Base-by-base conservation (phyloP, 2,113 vertebrate species). In the Campylomormyrus numenius region DNA sequence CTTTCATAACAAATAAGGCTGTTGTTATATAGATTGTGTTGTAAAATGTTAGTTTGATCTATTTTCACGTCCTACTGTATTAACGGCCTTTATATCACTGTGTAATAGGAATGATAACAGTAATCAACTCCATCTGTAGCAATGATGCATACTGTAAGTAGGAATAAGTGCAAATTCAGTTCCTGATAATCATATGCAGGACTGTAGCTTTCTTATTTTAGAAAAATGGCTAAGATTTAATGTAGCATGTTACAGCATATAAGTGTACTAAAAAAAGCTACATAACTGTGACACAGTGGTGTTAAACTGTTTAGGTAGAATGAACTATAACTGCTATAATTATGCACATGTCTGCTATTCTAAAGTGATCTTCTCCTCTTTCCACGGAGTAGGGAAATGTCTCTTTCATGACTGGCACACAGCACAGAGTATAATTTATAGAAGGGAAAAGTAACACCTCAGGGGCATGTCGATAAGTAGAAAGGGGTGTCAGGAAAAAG, bases 401-500 rank as follows among this genome's bases (percentile, higher is more conserved):
- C 50, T n/a, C 49, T 53, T 35, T 87, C 1, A 56, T 35, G 49
- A 87, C 9, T 52, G 45, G 24, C 48, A n/a, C 46, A 49, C n/a
- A 70, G 62, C 19, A 45, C 35, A 80, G 74, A 80, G n/a, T 46
- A 24, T 85, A 85, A 85, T 85, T 85, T 45, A 85, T 46, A 48
- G 42, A 85, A 35, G n/a, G 27, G 85, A 53, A 52, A 56, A 87
- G 49, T 27, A 35, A 35, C 85, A 80, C 85, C 24, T 87, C n/a
- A 35, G 13, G 49, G 48, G 48, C 27, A 53, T 13, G 31, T 53
- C 31, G 35, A 87, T 53, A 87, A 31, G 15, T 53, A 53, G 49
- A 56, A 93, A 94, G 92, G 92, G 92, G 83, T 46, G 24, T 45
- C 39, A 93, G 94, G 90, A 93, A 95, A 95, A 94, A 91, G 93